Percentiles rank a stretch among this genome's conserved stretches.
Evolutionary conservation across 2,113 vertebrate genomes (phyloP).

Genomic region (Choloepus hoffmanni): DNA sequence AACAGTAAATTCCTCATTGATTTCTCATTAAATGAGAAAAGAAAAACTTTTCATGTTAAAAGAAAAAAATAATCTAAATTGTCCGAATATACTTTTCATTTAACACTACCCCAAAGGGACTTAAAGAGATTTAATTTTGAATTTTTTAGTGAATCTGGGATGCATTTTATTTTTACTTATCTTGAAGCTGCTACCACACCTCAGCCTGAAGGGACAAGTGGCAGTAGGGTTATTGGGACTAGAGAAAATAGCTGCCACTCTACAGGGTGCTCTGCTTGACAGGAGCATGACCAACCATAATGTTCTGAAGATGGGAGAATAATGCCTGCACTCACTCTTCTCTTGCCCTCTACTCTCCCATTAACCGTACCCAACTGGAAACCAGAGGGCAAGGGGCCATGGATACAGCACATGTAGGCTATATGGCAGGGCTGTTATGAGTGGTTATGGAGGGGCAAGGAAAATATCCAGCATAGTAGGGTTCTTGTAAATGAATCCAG

Average conservation of each 20-base stretch:
- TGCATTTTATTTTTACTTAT: not conserved
- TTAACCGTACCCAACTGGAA: not conserved
- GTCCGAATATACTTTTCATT: not conserved
- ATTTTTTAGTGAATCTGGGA: not conserved
- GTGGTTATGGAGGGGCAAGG: not conserved
- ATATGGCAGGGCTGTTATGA: not conserved
- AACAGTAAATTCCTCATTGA: not conserved
- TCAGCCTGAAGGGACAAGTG: not conserved
- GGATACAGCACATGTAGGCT: not conserved
- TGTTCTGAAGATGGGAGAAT: not conserved
- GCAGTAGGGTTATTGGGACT: not conserved
- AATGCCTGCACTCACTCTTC: not conserved
- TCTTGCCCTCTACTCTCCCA: not conserved
- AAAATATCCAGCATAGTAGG: not conserved
- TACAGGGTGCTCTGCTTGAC: not conserved
- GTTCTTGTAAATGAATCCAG: conserved; percentile 13
- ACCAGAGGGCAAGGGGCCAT: too few species aligned
- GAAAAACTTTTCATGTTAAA: not conserved
- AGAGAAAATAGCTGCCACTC: not conserved
- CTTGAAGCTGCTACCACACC: not conserved
- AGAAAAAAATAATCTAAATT: not conserved
- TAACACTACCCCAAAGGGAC: not conserved
- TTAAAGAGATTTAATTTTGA: not conserved
- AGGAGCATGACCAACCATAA: not conserved
- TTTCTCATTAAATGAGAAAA: not conserved